Conservation (phyloP, 2,797 vertebrate species). For the Oryzias dopingdopingensis region DNA sequence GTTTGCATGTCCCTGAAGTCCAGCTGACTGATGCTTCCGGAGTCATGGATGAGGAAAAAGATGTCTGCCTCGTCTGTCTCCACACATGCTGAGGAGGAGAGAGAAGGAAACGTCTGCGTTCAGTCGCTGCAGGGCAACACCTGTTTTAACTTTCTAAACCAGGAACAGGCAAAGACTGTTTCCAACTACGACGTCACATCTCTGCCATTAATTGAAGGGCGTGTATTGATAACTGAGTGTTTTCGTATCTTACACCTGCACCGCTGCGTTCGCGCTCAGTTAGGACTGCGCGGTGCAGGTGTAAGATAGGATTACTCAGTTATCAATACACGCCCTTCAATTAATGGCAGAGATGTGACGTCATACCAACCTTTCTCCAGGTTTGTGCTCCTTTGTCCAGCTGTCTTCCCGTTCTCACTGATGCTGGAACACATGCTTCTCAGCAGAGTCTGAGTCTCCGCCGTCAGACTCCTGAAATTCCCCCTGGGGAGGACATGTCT, state of each 20-base stretch:
- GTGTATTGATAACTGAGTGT: too few relatives aligned
- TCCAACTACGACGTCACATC: too few relatives aligned
- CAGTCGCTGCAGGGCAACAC: background rate
- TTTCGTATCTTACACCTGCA: too few relatives aligned
- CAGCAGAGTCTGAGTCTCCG: conserved; percentile 56
- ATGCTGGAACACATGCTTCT: conserved; percentile 71
- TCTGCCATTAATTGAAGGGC: too few relatives aligned
- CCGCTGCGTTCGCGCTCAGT: too few relatives aligned
- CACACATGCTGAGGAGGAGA: conserved; percentile 64
- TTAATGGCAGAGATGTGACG: too few relatives aligned
- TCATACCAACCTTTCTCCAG: conserved; percentile 61
- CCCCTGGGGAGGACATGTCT: conserved; percentile 63
- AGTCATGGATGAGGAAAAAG: conserved; percentile 83
- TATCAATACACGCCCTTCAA: too few relatives aligned
- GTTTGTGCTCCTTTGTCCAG: background rate
- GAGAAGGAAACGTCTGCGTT: too few relatives aligned
- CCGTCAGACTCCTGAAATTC: conserved; percentile 64
- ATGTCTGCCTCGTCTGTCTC: conserved; percentile 79
- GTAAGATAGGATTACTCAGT: too few relatives aligned
- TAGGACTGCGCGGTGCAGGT: too few relatives aligned
- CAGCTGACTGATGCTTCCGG: conserved; percentile 56
- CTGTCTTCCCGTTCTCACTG: background rate
- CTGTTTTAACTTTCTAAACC: background rate
- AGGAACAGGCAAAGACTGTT: background rate
- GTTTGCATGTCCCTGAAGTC: conserved; percentile 78